Evolutionary conservation across 2,797 vertebrate species (phyloP).

Genomic region (Smutsia temminckii): DNA sequence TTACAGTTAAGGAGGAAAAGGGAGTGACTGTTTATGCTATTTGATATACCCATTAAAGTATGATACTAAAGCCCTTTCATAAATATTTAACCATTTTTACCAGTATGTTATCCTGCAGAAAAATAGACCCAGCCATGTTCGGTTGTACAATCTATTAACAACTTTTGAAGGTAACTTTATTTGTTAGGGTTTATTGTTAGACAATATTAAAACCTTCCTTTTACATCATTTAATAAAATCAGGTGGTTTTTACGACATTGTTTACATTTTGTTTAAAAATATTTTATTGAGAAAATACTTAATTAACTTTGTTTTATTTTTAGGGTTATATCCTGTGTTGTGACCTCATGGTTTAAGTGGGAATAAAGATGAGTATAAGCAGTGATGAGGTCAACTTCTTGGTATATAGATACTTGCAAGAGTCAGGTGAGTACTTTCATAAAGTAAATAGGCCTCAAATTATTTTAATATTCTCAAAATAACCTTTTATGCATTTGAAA

Average conservation of each 20-base stretch:
- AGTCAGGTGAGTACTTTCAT: conserved; percentile 93
- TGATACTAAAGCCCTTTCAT: conserved; percentile 7
- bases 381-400: conserved; percentile 99
- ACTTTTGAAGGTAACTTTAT: conserved; percentile 31
- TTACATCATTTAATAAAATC: conserved; percentile 61
- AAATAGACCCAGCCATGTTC: conserved; percentile 22
- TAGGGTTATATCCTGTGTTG: conserved; percentile 96
- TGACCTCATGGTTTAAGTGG: conserved; percentile 99
- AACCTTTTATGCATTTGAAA: conserved; percentile 72
- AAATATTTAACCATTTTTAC: conserved; percentile 37
- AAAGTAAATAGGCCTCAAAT: conserved; percentile 76
- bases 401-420: conserved; percentile 99
- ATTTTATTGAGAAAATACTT: conserved; percentile 79
- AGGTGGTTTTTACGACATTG: conserved; percentile 69
- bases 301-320: conserved; percentile 83
- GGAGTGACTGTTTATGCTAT: conserved; percentile 1
- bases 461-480: conserved; percentile 75
- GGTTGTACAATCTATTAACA: conserved; percentile 26
- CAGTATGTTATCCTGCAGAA: not conserved
- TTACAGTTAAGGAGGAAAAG: conserved; percentile 41
- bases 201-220: conserved; percentile 47
- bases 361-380: conserved; percentile 99
- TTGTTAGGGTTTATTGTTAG: conserved; percentile 44
- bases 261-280: conserved; percentile 77
- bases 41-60: conserved; percentile 44